phyloP scores from a whole-genome alignment of 2,113 vertebrate genomes.

The Cyanoderma ruficeps region DNA sequence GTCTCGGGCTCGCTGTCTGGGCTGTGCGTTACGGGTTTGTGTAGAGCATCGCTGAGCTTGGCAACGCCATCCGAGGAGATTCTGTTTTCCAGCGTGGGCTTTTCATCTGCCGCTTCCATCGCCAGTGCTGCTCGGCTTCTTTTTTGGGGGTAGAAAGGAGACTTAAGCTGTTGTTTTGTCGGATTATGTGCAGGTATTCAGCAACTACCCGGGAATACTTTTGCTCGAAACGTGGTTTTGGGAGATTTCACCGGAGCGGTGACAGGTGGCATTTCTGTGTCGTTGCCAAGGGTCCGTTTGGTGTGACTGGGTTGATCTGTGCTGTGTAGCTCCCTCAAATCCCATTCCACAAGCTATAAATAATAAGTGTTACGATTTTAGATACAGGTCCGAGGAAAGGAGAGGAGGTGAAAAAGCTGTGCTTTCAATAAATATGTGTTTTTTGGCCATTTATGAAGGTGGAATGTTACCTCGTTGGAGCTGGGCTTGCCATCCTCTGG shows the following conservation, averaged over 20 bases:
- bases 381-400: background rate
- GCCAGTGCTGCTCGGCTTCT: fast-evolving
- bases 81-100: background rate
- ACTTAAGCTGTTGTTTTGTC: fast-evolving
- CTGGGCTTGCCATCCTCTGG: background rate
- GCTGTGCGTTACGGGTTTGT: background rate
- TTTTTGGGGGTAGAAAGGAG: background rate
- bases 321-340: background rate
- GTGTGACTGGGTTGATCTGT: background rate
- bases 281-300: background rate
- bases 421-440: background rate
- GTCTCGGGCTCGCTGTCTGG: background rate
- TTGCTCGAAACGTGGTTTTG: background rate
- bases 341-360: background rate
- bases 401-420: background rate
- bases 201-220: background rate
- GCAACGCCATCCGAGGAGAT: background rate
- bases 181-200: background rate
- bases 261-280: background rate
- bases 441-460: background rate
- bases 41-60: background rate
- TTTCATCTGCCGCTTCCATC: fast-evolving
- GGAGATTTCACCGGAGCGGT: background rate
- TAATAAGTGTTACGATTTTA: background rate
- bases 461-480: background rate